Conservation (phyloP, 2,797 vertebrate genomes). For the Alca torda region DNA sequence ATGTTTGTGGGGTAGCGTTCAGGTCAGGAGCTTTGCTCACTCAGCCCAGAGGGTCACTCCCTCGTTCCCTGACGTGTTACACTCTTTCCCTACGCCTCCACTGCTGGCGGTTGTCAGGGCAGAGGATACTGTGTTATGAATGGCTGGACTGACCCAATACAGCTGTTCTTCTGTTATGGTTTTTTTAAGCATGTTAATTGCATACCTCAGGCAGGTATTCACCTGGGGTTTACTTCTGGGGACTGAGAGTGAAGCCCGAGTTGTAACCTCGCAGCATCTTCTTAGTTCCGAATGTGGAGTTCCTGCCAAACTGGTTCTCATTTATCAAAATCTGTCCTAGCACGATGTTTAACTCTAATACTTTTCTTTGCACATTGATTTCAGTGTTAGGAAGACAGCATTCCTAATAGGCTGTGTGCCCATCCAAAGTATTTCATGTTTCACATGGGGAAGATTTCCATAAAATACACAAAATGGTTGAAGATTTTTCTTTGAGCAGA, state of each 20-base stretch:
- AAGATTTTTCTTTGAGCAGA: neutral
- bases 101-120: neutral
- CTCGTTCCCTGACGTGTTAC: neutral
- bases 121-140: neutral
- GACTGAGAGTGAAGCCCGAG: neutral
- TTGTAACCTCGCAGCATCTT: neutral
- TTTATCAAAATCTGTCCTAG: neutral
- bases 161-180: neutral
- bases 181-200: neutral
- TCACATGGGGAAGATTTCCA: neutral
- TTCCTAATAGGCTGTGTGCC: neutral
- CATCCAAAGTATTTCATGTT: neutral
- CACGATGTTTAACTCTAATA: neutral
- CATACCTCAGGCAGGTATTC: neutral
- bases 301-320: neutral
- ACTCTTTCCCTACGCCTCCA: accelerated
- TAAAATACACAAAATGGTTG: neutral
- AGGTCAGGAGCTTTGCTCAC: accelerated
- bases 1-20: neutral
- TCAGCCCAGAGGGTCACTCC: neutral
- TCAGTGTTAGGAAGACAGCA: neutral
- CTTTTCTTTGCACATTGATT: neutral
- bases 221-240: neutral
- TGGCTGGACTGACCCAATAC: neutral
- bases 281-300: neutral